These are phyloP conservation scores for Parapsyche elsis DNA, from an alignment of 1,140 invertebrate genomes.

Conservation along the genomic window DNA sequence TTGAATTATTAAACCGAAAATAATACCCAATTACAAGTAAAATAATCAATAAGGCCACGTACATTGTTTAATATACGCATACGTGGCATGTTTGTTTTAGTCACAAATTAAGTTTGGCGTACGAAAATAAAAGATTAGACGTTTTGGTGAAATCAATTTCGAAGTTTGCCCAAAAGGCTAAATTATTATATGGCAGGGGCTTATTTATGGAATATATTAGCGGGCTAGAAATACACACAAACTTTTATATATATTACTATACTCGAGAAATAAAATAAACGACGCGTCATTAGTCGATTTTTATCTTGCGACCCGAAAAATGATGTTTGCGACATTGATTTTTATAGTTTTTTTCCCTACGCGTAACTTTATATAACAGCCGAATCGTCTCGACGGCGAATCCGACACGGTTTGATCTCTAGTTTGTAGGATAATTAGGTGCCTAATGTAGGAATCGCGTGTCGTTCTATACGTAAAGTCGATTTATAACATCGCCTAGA, in stretches of 20 bases:
- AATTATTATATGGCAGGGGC: neutral
- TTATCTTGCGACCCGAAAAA: neutral
- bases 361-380: neutral
- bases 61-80: neutral
- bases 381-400: neutral
- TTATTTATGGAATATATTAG: constrained; percentile 8
- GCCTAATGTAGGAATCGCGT: constrained; percentile 1
- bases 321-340: constrained; percentile 3
- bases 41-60: too few species aligned
- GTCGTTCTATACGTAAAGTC: neutral
- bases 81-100: neutral
- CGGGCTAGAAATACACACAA: neutral
- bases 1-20: too few species aligned
- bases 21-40: too few species aligned
- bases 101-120: neutral
- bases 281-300: constrained; percentile 5
- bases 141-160: constrained; percentile 1
- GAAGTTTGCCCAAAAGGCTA: neutral
- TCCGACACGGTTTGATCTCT: constrained; percentile 15
- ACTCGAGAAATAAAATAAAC: neutral
- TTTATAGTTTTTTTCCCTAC: neutral
- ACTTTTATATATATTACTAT: neutral
- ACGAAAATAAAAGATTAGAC: neutral
- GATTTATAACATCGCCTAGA: neutral
- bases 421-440: neutral